Percentiles rank a stretch among this genome's conserved stretches.
Conservation (phyloP, 1,140 invertebrate species). For the Lordiphosa clarofinis region DNA sequence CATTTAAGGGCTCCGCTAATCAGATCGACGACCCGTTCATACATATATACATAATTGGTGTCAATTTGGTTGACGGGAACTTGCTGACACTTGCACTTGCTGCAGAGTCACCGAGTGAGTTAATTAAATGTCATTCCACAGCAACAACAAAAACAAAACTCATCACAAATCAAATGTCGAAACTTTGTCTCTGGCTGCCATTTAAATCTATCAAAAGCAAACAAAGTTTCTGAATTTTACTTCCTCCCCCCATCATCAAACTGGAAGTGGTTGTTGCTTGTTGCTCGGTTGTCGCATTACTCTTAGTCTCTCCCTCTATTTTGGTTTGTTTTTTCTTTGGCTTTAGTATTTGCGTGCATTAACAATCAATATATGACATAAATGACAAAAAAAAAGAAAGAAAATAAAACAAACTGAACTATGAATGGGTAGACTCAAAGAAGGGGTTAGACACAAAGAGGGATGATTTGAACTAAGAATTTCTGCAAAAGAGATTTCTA, state of each 20-base stretch:
- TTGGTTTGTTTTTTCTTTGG: slow-evolving; percentile 5
- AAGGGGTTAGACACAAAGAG: not conserved
- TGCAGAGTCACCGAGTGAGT: slow-evolving; percentile 2
- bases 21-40: slow-evolving; percentile 37
- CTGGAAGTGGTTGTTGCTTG: slow-evolving; percentile 33
- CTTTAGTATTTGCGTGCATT: slow-evolving; percentile 47
- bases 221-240: slow-evolving; percentile 18
- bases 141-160: slow-evolving; percentile 10
- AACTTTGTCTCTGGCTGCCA: slow-evolving; percentile 5
- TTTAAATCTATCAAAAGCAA: slow-evolving; percentile 37
- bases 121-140: slow-evolving; percentile 22
- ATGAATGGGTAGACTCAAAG: slow-evolving; percentile 4
- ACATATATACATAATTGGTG: slow-evolving; percentile 46
- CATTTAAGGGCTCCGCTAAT: slow-evolving; percentile 38
- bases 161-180: slow-evolving; percentile 4
- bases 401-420: slow-evolving; percentile 25
- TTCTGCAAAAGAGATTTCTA: too few species aligned
- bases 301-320: slow-evolving; percentile 2
- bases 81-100: slow-evolving; percentile 16
- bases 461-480: too few species aligned
- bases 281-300: slow-evolving; percentile 28
- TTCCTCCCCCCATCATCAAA: slow-evolving; percentile 11
- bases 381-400: slow-evolving; percentile 16
- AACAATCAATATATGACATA: slow-evolving; percentile 59
- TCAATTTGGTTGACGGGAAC: slow-evolving; percentile 43